Evolutionary conservation across 1,140 invertebrate species (phyloP).

Genomic region (Dendroctonus valens): DNA sequence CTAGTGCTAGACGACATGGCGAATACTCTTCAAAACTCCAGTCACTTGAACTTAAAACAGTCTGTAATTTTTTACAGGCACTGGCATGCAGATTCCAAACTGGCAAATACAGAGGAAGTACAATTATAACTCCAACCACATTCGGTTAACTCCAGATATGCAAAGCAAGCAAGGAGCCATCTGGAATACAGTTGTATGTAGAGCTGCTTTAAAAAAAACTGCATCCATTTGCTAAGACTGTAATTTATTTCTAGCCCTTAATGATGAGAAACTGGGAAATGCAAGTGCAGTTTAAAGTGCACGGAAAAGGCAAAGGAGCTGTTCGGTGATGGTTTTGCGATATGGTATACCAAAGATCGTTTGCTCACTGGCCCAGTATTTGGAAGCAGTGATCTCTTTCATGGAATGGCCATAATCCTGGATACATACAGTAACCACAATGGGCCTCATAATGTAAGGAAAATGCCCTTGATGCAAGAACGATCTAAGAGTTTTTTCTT

Average conservation of each 20-base stretch:
- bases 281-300: slow-evolving; percentile 94
- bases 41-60: neutral
- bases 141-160: slow-evolving; percentile 88
- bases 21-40: neutral
- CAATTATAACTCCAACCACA: slow-evolving; percentile 92
- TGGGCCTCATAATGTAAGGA: slow-evolving; percentile 90
- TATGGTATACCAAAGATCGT: slow-evolving; percentile 95
- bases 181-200: slow-evolving; percentile 89
- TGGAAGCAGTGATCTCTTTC: slow-evolving; percentile 91
- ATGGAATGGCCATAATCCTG: slow-evolving; percentile 89
- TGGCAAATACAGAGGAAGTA: slow-evolving; percentile 95
- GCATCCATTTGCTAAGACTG: neutral
- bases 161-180: slow-evolving; percentile 91
- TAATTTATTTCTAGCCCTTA: slow-evolving; percentile 68
- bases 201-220: neutral
- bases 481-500: slow-evolving; percentile 8
- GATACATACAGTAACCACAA: slow-evolving; percentile 99
- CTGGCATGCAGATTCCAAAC: slow-evolving; percentile 86
- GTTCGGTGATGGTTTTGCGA: slow-evolving; percentile 95
- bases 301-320: slow-evolving; percentile 92
- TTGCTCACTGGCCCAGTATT: slow-evolving; percentile 88
- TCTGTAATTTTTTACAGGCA: slow-evolving; percentile 59
- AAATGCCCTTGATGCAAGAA: slow-evolving; percentile 5
- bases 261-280: slow-evolving; percentile 91
- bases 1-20: neutral